Evolutionary conservation across 2,797 vertebrate genomes (phyloP), one percentile per base, ranked within the genome.

Genomic region (Carapus acus): DNA sequence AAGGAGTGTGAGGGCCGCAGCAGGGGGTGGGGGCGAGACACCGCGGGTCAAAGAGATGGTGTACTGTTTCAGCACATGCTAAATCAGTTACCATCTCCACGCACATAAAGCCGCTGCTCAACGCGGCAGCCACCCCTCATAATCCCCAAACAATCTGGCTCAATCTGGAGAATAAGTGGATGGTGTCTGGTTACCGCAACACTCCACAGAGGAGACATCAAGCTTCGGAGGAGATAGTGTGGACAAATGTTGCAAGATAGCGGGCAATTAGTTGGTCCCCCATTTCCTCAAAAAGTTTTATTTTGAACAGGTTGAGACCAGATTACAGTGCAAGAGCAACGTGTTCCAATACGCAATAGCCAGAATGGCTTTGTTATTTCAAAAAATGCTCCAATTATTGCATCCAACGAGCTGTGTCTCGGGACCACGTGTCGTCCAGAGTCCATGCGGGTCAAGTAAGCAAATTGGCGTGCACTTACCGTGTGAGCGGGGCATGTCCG

Each of bases 1-100:
- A 22, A 74, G 82, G 82, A 84, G 83, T 80, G 79, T 78, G 79
- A 83, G 78, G 79, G 76, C 83, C 85, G 58, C 79, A 83, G 81
- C 73, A 22, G 80, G 86, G 58, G 67, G 74, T 57, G 38, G 49
- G 65, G 44, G 65, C 41, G 72, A 81, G 81, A 87, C 81, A 77
- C 78, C 76, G 65, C 43, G 77, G 87, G 88, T 88, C 87, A 87
- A 82, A 86, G 76, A 84, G 82, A 78, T 11, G 85, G 88, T 88
- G 83, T 89, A 69, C 54, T 58, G 81, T 89, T 89, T 85, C 88
- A 85, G 80, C 85, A 85, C 87, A 89, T 88, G 86, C 84, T 87
- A 88, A 88, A 89, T 88, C 85, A 86, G 85, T 89, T 88, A 88
- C 76, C 79, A 76, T 80, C 76, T 76, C 76, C 67, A 53, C 71